Evolutionary conservation across 1,140 invertebrate species (phyloP), one percentile per base, ranked within the genome.

Genomic region (Oreohelix idahoensis): DNA sequence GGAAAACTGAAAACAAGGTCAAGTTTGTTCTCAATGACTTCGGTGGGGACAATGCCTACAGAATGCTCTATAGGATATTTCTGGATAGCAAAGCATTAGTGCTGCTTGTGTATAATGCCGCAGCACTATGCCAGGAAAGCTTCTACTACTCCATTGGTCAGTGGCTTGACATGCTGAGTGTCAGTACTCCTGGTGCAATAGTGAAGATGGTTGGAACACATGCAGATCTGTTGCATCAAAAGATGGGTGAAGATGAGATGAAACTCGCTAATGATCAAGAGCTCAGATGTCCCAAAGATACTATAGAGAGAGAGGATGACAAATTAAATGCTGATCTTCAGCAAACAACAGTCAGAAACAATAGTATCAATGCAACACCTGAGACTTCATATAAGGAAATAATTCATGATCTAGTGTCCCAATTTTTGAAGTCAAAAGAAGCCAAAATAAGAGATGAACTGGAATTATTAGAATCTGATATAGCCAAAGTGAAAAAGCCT

Each of bases 161-260:
- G 76, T 93, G 92, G 92, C 76, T 93, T 8, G 89, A 92, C 26
- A 83, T 91, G 26, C 81, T 92, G 4, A 85, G 85, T 29, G 69
- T 83, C 5, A 86, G 89, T 79, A 84, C 84, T 23, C 91, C 91
- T n/a, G 89, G 90, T 20, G 87, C 84, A 13, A 88, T 92, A 4
- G 87, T 92, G 53, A 92, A 93, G 86, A 85, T 92, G 23, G 87
- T 92, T 29, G 91, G 90, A 15, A 90, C 91, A 29, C 88, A 92
- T 53, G 75, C 74, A 53, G 91, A 92, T 79, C 83, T 86, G 23
- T 70, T 84, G 26, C 49, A 79, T 17, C 79, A 66, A 38, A 78
- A 86, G 71, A 81, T 83, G n/a, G 83, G 86, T 63, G 79, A 86
- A 36, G 81, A 87, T 35, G 71, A 75, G 11, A 15, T n/a, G 1